Base-by-base conservation (phyloP, 2,113 vertebrate species). In the Larimichthys crocea region DNA sequence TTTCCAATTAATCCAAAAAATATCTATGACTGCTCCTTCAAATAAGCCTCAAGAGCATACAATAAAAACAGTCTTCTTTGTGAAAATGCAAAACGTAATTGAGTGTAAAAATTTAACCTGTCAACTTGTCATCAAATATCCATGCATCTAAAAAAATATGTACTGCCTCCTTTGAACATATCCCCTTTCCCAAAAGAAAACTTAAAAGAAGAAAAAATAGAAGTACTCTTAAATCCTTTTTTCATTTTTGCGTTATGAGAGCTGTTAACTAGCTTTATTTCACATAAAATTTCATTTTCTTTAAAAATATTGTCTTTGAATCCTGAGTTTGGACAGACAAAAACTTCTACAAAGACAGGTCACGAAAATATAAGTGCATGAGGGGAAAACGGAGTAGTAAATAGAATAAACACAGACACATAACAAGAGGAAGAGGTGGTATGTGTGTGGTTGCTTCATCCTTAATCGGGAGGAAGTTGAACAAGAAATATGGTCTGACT, bases 121-220 rank as follows among this genome's bases (percentile, higher is more conserved):
- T 85, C 76, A 75, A 85, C 77, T 82, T 82, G 80, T 85, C 71
- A 76, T 85, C 70, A 72, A 88, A 84, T 91, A 85, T 82, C 72
- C 76, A 74, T 89, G 85, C 76, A 53, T 64, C 73, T 92, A 94
- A 90, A 94, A 94, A 94, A 93, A 95, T 92, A 93, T 81, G 64
- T 78, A 79, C 76, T 79, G 76, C 86, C 79, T 91, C 73, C 84
- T 50, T 79, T 84, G 71, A 82, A 80, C 60, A 19, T 67, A 63
- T 83, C 84, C 73, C 72, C 73, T 90, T 90, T 87, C 74, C 85
- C 10, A 10, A 56, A 71, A 79, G 87, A 89, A 82, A 81, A 85
- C 40, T 44, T 59, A 31, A 76, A 73, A 86, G 24, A 84, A 91
- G 80, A 89, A 92, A 92, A 91, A 82, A 94, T 91, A 93, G 56